Percentiles rank a stretch among this genome's conserved stretches.
These are phyloP conservation scores for Leptosomus discolor DNA, from an alignment of 2,113 vertebrate species.

Conservation along the genomic window DNA sequence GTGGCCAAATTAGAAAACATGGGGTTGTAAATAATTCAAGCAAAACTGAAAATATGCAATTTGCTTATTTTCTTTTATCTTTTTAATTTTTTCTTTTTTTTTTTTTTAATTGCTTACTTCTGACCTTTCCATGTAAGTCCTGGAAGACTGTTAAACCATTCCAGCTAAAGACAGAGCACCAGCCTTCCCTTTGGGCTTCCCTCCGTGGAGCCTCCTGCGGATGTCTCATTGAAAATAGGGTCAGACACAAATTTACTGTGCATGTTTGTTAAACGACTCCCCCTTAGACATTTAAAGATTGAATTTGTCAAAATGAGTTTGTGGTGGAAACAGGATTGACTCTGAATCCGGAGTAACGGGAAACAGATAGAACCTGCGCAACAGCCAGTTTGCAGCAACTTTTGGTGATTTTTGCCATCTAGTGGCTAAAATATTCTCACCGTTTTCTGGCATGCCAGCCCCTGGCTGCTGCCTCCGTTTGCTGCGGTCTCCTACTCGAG, in stretches of 20 bases:
- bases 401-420: slow-evolving; percentile 42
- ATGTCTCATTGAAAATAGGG: background rate
- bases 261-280: background rate
- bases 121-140: background rate
- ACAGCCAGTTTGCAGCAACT: background rate
- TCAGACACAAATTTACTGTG: background rate
- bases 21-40: background rate
- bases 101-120: background rate
- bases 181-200: background rate
- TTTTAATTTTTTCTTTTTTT: no score
- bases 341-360: background rate
- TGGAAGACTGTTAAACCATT: background rate
- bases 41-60: background rate
- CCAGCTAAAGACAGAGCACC: background rate
- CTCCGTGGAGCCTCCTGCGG: background rate
- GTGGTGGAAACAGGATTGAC: background rate
- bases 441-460: accelerated
- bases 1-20: background rate
- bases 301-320: background rate
- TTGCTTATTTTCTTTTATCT: background rate
- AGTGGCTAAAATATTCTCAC: background rate
- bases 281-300: background rate
- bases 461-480: background rate
- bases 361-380: background rate
- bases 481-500: background rate